Evolutionary conservation across 2,888 invertebrate genomes (phyloP).

Genomic region (Pyralis farinalis): DNA sequence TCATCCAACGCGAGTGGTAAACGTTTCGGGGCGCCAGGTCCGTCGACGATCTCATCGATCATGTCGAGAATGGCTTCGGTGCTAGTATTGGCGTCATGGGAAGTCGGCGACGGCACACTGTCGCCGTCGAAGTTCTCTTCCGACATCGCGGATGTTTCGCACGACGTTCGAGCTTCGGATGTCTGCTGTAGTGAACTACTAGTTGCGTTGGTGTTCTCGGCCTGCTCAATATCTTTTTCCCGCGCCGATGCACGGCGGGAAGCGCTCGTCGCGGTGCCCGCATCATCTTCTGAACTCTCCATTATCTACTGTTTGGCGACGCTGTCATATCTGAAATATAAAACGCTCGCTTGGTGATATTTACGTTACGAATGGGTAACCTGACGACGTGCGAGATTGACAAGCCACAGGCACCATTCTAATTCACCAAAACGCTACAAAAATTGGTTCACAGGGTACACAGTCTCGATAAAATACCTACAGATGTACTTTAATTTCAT

Average conservation of each 20-base stretch:
- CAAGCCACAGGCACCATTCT: constrained; percentile 80
- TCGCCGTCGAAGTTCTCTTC: constrained; percentile 72
- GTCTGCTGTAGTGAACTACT: constrained; percentile 54
- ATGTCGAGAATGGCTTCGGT: constrained; percentile 76
- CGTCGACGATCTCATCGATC: constrained; percentile 77
- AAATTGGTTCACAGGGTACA: constrained; percentile 72
- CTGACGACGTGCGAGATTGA: constrained; percentile 79
- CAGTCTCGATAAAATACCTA: constrained; percentile 75
- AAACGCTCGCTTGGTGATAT: constrained; percentile 74
- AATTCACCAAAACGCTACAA: constrained; percentile 80
- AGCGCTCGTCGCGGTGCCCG: constrained; percentile 76
- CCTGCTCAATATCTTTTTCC: constrained; percentile 71
- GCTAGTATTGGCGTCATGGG: constrained; percentile 70
- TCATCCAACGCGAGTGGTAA: constrained; percentile 34
- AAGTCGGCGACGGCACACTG: constrained; percentile 70
- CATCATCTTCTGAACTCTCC: constrained; percentile 80
- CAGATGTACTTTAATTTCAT: constrained; percentile 80
- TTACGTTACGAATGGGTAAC: constrained; percentile 76
- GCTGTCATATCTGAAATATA: constrained; percentile 78
- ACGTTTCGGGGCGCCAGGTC: constrained; percentile 66
- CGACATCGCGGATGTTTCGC: constrained; percentile 63
- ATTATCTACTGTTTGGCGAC: constrained; percentile 79
- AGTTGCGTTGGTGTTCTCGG: constrained; percentile 66
- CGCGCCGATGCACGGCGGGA: constrained; percentile 79
- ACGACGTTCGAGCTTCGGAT: constrained; percentile 50